Conservation (phyloP, 2,888 invertebrate genomes). For the Nudaria mundana region DNA sequence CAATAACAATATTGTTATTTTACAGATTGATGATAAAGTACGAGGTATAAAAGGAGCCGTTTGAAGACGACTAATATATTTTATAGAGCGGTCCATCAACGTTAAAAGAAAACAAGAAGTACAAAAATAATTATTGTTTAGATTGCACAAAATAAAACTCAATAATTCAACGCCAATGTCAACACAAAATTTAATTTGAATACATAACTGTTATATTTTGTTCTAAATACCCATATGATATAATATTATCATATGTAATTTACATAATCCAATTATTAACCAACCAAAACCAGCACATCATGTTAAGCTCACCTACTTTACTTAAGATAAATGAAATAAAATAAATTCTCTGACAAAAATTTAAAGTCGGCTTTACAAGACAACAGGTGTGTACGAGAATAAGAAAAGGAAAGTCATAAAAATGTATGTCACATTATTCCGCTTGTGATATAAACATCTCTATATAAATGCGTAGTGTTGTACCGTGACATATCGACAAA, state of each 20-base stretch:
- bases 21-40: no score
- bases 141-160: no score
- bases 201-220: no score
- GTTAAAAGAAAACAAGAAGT: no score
- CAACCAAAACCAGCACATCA: conserved; percentile 15
- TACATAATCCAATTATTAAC: conserved; percentile 14
- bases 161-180: no score
- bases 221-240: no score
- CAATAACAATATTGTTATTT: no score
- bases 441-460: conserved; percentile 42
- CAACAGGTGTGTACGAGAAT: conserved; percentile 14
- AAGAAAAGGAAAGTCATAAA: conserved; percentile 24
- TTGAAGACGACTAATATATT: no score
- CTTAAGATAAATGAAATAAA: conserved; percentile 15
- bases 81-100: no score
- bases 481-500: conserved; percentile 76
- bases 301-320: conserved; percentile 20
- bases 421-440: conserved; percentile 28
- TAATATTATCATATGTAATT: conserved; percentile 17
- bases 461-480: conserved; percentile 53
- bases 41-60: no score
- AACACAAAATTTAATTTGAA: no score
- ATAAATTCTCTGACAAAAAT: conserved; percentile 20
- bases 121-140: no score
- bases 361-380: conserved; percentile 28